Percentiles rank a stretch among this genome's conserved stretches.
Evolutionary conservation across 1,140 invertebrate species (phyloP).

Genomic region (Aethina tumida): DNA sequence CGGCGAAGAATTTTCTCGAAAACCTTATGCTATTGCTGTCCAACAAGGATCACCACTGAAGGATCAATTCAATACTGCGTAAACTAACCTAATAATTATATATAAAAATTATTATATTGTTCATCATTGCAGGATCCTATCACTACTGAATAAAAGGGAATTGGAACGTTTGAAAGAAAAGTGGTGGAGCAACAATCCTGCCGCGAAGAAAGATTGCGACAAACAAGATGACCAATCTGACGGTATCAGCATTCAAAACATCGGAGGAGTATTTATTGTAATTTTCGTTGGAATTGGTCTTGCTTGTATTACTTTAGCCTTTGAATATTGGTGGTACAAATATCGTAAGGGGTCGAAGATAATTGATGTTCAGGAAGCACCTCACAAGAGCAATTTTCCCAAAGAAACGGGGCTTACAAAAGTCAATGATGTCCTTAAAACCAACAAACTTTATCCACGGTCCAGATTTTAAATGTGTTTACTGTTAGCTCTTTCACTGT

Average conservation of each 20-base stretch:
- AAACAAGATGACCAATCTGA: conserved; percentile 86
- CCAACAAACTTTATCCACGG: background rate
- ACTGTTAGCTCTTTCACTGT: background rate
- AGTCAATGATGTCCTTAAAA: conserved; percentile 1
- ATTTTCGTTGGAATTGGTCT: conserved; percentile 89
- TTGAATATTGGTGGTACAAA: conserved; percentile 93
- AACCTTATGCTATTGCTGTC: conserved; percentile 93
- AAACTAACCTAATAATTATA: conserved; percentile 29
- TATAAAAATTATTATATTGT: conserved; percentile 1
- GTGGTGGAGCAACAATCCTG: conserved; percentile 89
- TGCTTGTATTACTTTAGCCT: conserved; percentile 81
- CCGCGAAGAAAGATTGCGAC: conserved; percentile 69
- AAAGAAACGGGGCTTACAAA: background rate
- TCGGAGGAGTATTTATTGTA: conserved; percentile 94
- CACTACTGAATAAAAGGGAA: conserved; percentile 82
- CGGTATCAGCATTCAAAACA: conserved; percentile 95
- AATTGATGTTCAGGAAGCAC: conserved; percentile 44
- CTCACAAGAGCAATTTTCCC: background rate
- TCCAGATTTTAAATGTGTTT: conserved; percentile 5
- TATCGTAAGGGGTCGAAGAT: conserved; percentile 41
- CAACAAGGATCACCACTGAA: conserved; percentile 90
- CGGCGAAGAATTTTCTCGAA: conserved; percentile 93
- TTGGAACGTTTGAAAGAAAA: conserved; percentile 88
- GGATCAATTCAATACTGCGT: conserved; percentile 86
- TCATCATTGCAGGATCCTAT: conserved; percentile 64